phyloP scores from a whole-genome alignment of 2,888 invertebrate species.

The Latheticus oryzae region DNA sequence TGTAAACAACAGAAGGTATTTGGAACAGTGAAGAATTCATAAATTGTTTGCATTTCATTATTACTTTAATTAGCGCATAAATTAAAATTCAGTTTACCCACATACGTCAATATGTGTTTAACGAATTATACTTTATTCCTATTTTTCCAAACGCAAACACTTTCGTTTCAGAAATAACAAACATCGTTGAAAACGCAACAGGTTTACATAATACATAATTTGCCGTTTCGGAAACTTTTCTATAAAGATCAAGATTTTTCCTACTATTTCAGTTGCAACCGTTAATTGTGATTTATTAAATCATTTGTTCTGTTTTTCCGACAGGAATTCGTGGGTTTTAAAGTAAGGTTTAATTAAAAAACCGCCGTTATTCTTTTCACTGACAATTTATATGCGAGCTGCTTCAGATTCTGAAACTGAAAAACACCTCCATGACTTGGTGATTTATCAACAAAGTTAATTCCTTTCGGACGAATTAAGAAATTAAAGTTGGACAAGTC shows the following conservation, averaged over 20 bases:
- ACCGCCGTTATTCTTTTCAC: constrained; percentile 13
- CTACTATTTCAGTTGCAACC: background rate
- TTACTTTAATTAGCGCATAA: constrained; percentile 43
- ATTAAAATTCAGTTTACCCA: constrained; percentile 42
- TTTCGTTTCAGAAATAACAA: constrained; percentile 13
- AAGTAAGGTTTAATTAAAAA: constrained; percentile 5
- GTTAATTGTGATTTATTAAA: constrained; percentile 23
- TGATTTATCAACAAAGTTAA: constrained; percentile 32
- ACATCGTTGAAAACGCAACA: no score
- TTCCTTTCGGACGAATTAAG: constrained; percentile 35
- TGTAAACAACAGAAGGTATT: constrained; percentile 42
- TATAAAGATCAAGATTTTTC: background rate
- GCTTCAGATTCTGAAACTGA: constrained; percentile 3
- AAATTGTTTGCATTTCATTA: constrained; percentile 43
- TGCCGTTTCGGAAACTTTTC: no score
- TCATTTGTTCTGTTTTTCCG: constrained; percentile 5
- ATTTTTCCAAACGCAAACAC: constrained; percentile 37
- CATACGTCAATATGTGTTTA: constrained; percentile 37
- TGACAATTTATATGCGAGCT: constrained; percentile 4
- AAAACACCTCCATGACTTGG: constrained; percentile 27
- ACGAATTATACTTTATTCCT: constrained; percentile 39
- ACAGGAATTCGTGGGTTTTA: constrained; percentile 6
- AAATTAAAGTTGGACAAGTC: constrained; percentile 36
- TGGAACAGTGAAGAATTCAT: constrained; percentile 42
- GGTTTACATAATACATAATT: no score